These are phyloP conservation scores for Peromyscus melanophrys DNA, from an alignment of 2,797 vertebrate species.

Conservation along the genomic window DNA sequence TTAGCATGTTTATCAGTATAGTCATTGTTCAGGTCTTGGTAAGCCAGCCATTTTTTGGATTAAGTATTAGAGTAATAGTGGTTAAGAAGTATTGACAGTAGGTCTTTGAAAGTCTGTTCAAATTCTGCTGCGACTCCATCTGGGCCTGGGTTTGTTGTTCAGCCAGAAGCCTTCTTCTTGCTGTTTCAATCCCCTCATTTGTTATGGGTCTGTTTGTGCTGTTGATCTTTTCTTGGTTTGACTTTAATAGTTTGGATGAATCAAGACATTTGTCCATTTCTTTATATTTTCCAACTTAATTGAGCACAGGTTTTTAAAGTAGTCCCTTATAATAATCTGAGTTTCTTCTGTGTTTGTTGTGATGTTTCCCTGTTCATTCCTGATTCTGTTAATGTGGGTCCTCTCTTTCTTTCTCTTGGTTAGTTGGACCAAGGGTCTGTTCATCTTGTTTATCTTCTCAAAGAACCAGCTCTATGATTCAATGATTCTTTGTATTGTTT, in stretches of 20 bases:
- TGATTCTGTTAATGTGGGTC: background rate
- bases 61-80: background rate
- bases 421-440: background rate
- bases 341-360: background rate
- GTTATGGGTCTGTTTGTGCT: background rate
- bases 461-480: background rate
- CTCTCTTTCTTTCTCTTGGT: background rate
- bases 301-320: background rate
- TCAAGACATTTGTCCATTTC: background rate
- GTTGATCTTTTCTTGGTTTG: background rate
- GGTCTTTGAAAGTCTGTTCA: background rate
- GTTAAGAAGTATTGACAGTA: background rate
- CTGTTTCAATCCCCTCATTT: background rate
- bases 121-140: background rate
- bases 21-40: background rate
- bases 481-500: background rate
- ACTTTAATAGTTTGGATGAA: background rate
- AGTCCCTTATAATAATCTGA: background rate
- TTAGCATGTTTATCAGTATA: background rate
- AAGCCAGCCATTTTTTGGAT: background rate
- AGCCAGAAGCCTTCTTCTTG: background rate
- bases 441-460: background rate
- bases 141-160: background rate
- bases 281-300: background rate
- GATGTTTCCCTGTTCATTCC: background rate